Percentiles rank a stretch among this genome's conserved stretches.
Evolutionary conservation across 2,797 vertebrate genomes (phyloP).

Genomic region (Leuciscus waleckii): DNA sequence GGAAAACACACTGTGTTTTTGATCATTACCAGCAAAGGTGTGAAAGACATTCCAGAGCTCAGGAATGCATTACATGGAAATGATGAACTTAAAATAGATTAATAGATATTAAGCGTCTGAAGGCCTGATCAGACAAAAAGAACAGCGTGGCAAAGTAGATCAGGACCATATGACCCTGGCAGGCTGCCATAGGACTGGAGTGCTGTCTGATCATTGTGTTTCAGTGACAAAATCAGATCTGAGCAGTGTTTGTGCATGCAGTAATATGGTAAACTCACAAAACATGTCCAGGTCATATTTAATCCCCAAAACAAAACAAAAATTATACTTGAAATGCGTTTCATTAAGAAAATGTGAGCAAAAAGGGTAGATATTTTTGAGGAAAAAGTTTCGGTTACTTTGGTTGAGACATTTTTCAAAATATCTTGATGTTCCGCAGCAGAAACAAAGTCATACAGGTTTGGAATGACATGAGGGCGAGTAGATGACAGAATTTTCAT

Average conservation of each 20-base stretch:
- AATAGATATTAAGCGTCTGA: slow-evolving; percentile 9
- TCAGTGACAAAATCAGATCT: background rate
- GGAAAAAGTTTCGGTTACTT: background rate
- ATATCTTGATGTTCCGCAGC: background rate
- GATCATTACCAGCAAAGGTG: slow-evolving; percentile 52
- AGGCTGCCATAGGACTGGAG: background rate
- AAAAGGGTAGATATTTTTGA: too few relatives aligned
- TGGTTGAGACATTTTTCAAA: background rate
- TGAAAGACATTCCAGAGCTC: slow-evolving; percentile 17
- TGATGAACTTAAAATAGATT: slow-evolving; percentile 30
- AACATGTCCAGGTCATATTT: too few relatives aligned
- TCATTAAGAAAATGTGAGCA: too few relatives aligned
- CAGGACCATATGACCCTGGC: slow-evolving; percentile 20
- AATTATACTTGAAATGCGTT: background rate
- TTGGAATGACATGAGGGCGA: background rate
- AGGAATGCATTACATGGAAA: slow-evolving; percentile 38
- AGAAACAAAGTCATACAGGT: background rate
- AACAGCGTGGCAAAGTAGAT: slow-evolving; percentile 29
- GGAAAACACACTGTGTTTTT: slow-evolving; percentile 42
- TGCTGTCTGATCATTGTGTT: background rate
- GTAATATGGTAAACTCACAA: background rate
- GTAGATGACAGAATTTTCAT: background rate
- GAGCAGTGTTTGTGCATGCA: background rate
- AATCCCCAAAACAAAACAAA: background rate
- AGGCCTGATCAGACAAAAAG: slow-evolving; percentile 14